Percentiles rank a stretch among this genome's conserved stretches.
phyloP scores from a whole-genome alignment of 2,888 invertebrate species.

The Leptinotarsa tumamoca region DNA sequence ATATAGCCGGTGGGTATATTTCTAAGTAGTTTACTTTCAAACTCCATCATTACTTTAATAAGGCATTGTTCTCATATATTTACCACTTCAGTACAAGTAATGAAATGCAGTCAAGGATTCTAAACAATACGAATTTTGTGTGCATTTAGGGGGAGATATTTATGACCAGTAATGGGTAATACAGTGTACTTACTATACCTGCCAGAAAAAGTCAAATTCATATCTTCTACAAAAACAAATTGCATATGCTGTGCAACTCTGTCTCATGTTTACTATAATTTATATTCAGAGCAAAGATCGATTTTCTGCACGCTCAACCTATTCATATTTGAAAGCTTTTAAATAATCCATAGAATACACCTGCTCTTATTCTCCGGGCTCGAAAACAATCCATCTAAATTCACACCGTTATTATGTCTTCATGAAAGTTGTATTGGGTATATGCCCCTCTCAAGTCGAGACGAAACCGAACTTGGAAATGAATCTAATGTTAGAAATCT shows the following conservation, averaged over 20 bases:
- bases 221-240: background rate
- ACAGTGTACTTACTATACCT: no score
- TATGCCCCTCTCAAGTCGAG: slow-evolving; percentile 3
- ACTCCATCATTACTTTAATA: no score
- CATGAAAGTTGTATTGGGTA: slow-evolving; percentile 9
- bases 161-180: no score
- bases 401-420: slow-evolving; percentile 16
- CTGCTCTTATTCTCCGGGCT: slow-evolving; percentile 6
- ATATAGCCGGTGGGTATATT: no score
- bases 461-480: background rate
- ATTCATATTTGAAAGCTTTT: slow-evolving; percentile 15
- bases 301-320: background rate
- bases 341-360: slow-evolving; percentile 19
- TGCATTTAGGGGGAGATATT: no score
- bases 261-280: background rate
- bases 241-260: background rate
- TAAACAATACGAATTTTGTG: no score
- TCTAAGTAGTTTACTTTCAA: no score
- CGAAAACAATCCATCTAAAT: slow-evolving; percentile 14
- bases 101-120: no score
- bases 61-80: no score
- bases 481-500: slow-evolving; percentile 10
- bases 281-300: slow-evolving; percentile 6
- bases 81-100: no score
- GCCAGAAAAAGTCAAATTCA: no score